Evolutionary conservation across 2,113 vertebrate genomes (phyloP), one percentile per base, ranked within the genome.

Genomic region (Malurus alboscapulatus): DNA sequence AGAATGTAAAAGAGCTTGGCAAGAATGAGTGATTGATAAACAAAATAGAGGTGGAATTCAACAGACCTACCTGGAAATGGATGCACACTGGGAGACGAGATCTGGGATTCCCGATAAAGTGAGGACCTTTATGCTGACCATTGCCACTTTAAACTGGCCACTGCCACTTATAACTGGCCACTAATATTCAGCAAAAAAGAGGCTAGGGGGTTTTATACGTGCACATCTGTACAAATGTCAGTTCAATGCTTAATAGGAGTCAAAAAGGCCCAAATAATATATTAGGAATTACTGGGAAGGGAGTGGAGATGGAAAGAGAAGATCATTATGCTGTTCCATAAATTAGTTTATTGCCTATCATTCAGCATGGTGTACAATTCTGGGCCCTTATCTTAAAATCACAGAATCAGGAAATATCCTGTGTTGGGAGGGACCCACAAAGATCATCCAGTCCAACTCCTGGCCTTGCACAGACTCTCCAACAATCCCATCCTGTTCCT

Each of bases 41-140:
- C 71, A 93, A 72, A 93, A 62, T 1, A 57, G 45, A 65, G 38
- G 53, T 92, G 92, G 92, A 84, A 82, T 87, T 90, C 57, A 90
- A 34, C 85, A 93, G 88, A 75, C 9, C 5, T 30, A 63, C 14
- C 48, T 67, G 57, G 51, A 87, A 89, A 63, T 44, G 63, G 82
- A 34, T 30, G 78, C 29, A 26, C 34, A 4, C n/a, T 36, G 50
- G 42, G 53, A 67, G 17, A 32, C 34, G 36, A 34, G 50, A 48
- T 59, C 45, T 34, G 21, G 32, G 50, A 25, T 61, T 90, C n/a
- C 17, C 7, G 21, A 2, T 5, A 13, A 61, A 45, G 38, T 17
- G 50, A 83, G 67, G 45, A 75, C 15, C 45, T 86, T 92, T 53
- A 48, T 75, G 17, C 32, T 71, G 47, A 51, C 17, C 26, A 2